Conservation (phyloP, 2,888 invertebrate species). For the Dyspetes luteomarginatus region DNA sequence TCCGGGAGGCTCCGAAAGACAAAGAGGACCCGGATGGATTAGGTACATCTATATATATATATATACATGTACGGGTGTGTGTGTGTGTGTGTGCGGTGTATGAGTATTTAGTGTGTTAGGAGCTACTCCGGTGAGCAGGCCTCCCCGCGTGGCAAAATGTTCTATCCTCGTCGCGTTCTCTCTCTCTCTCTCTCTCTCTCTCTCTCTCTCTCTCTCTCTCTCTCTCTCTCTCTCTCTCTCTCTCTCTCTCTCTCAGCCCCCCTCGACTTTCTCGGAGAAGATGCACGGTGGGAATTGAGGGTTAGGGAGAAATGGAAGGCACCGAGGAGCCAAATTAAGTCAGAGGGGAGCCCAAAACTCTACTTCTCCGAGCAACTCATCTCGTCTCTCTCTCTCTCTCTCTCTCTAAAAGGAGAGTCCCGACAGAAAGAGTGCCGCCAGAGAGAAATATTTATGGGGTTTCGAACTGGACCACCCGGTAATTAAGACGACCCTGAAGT, state of each 20-base stretch:
- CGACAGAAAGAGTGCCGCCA: conserved; percentile 75
- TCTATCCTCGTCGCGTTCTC: too few relatives aligned
- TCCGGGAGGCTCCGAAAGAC: conserved; percentile 40
- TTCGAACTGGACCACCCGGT: conserved; percentile 81
- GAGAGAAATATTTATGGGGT: conserved; percentile 79
- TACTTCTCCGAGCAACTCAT: conserved; percentile 8
- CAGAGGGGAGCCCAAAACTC: conserved; percentile 43
- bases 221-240: conserved; percentile 27
- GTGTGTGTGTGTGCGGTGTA: neutral
- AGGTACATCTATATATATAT: neutral
- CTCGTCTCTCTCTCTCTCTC: neutral
- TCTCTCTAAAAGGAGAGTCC: conserved; percentile 3
- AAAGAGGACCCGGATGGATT: conserved; percentile 48
- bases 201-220: conserved; percentile 39
- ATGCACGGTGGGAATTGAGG: conserved; percentile 26
- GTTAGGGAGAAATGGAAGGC: conserved; percentile 2
- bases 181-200: conserved; percentile 52
- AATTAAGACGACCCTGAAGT: conserved; percentile 81
- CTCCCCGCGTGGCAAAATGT: conserved; percentile 47
- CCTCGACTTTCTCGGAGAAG: conserved; percentile 39
- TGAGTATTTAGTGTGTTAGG: neutral
- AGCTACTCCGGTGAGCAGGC: neutral
- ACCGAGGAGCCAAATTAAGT: conserved; percentile 42
- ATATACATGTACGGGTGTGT: too few relatives aligned
- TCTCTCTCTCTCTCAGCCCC: conserved; percentile 56